Base-by-base conservation (phyloP, 2,797 vertebrate species). In the Novumbra hubbsi region DNA sequence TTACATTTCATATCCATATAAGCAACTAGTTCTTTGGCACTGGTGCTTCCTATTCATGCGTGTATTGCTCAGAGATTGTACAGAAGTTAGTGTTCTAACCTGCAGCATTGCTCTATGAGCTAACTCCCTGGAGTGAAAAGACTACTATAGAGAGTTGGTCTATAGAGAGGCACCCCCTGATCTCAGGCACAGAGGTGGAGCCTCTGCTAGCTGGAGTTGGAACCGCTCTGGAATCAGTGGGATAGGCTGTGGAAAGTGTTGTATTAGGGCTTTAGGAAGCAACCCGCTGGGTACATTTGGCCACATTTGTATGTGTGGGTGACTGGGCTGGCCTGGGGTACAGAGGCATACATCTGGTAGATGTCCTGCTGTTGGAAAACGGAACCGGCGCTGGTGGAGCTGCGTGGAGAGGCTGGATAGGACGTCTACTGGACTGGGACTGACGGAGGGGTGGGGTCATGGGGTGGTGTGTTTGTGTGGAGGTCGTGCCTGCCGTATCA, bases 131-230 rank as follows among this genome's bases (percentile, higher is more conserved):
- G 82, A 92, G 93, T 93, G 93, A 93, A 94, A 94, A 94, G 89
- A 93, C 91, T 79, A 93, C 93, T 93, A 93, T 93, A 93, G 91
- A 93, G 87, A 83, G 87, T 85, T 85, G 78, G 86, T 93, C 93
- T 93, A 94, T 93, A 94, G 93, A 90, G 68, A 82, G 82, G 86
- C 92, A 94, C 91, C 93, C 92, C 90, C 91, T 93, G 92, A 93
- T 92, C 66, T 83, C 85, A 89, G 91, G 87, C 84, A 90, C 82
- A 81, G 72, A 55, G 0, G 52, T 21, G 52, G 34, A 8, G 34
- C 3, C 34, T 38, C 3, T 3, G 34, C 34, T 38, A 8, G 34
- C 34, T 21, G 52, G 19, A 17, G 50, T 52, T 17, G 50, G 19
- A n/a, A 52, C 50, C 6, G 50, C 17, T 5, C 50, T 52, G 50